Evolutionary conservation across 2,888 invertebrate species (phyloP).

Genomic region (Graphium colonna): DNA sequence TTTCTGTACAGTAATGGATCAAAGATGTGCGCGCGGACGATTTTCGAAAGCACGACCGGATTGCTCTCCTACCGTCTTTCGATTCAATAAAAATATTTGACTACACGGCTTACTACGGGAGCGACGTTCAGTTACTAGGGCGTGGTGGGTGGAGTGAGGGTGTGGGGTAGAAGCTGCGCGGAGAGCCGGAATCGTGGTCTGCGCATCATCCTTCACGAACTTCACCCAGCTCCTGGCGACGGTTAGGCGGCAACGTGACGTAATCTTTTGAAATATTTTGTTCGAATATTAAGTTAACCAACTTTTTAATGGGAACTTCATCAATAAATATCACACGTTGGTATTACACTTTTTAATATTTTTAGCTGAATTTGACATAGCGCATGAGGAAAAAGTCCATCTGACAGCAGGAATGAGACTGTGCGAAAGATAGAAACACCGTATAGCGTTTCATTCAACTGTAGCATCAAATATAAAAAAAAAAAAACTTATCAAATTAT

Average conservation of each 20-base stretch:
- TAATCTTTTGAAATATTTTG: slow-evolving; percentile 28
- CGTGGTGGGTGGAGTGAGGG: slow-evolving; percentile 33
- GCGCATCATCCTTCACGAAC: slow-evolving; percentile 44
- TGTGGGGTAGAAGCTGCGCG: slow-evolving; percentile 41
- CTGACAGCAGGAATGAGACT: too few relatives aligned
- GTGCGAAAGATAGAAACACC: too few relatives aligned
- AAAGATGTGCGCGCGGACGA: background rate
- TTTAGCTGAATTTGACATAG: background rate
- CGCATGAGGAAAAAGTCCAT: too few relatives aligned
- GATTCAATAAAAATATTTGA: slow-evolving; percentile 19
- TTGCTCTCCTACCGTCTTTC: slow-evolving; percentile 11
- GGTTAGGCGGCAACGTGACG: slow-evolving; percentile 42
- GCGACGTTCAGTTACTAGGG: slow-evolving; percentile 34
- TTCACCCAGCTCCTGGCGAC: slow-evolving; percentile 42
- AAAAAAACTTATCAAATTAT: too few relatives aligned
- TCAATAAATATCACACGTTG: too few relatives aligned
- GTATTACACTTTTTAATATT: too few relatives aligned
- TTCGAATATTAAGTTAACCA: background rate
- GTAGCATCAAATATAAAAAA: too few relatives aligned
- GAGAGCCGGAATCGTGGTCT: slow-evolving; percentile 28
- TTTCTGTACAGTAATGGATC: background rate
- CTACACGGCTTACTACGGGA: slow-evolving; percentile 4
- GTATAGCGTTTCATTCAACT: too few relatives aligned
- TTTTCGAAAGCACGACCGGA: slow-evolving; percentile 8
- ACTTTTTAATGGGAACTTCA: too few relatives aligned